phyloP scores from a whole-genome alignment of 2,797 vertebrate species.

The Apodemus agrarius region DNA sequence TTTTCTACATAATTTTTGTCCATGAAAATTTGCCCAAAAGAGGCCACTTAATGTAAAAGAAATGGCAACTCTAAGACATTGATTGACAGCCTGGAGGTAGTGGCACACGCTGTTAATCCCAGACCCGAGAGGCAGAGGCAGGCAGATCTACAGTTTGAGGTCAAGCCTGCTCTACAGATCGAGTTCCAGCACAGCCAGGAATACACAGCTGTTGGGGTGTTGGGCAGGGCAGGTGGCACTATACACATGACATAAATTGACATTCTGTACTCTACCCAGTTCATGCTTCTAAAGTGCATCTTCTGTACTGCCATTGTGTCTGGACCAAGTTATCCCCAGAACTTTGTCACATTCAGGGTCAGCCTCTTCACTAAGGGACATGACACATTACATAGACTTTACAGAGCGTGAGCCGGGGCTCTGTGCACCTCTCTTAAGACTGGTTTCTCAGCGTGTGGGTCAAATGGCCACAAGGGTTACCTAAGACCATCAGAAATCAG shows the following conservation, averaged over 20 bases:
- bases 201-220: not conserved
- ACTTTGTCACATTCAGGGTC: not conserved
- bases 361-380: not conserved
- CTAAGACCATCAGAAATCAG: not conserved
- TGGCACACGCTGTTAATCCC: not conserved
- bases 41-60: not conserved
- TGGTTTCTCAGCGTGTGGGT: not conserved
- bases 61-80: not conserved
- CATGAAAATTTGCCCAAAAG: not conserved
- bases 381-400: not conserved
- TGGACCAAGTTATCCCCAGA: not conserved
- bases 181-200: not conserved
- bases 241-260: not conserved
- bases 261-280: fast-evolving
- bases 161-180: not conserved
- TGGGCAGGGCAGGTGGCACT: too few relatives aligned
- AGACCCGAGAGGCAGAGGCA: not conserved
- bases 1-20: not conserved
- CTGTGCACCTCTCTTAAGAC: not conserved
- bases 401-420: fast-evolving
- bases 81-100: not conserved
- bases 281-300: not conserved
- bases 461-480: not conserved
- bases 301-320: not conserved
- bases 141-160: not conserved